Percentiles rank a stretch among this genome's conserved stretches.
Conservation (phyloP, 1,140 invertebrate genomes). For the Nautilus pompilius region DNA sequence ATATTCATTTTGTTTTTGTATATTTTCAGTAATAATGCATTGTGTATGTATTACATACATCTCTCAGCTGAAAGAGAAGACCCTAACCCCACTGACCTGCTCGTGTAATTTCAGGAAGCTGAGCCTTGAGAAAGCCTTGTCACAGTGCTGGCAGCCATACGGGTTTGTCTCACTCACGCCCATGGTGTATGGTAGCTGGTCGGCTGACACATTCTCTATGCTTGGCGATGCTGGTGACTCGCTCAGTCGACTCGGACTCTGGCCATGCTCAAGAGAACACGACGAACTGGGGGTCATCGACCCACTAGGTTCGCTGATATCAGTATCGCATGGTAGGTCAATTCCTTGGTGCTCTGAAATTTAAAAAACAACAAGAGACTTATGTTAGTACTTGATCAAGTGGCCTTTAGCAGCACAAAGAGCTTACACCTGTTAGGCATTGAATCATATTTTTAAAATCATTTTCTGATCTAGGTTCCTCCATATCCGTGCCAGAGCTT, state of each 20-base stretch:
- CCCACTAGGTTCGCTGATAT: constrained; percentile 7
- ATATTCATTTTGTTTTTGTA: no score
- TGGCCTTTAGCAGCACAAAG: no score
- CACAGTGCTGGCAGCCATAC: constrained; percentile 86
- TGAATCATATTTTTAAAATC: no score
- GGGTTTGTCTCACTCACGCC: constrained; percentile 73
- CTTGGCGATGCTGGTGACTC: constrained; percentile 16
- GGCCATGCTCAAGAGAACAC: constrained; percentile 8
- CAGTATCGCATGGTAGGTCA: constrained; percentile 5
- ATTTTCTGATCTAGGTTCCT: no score
- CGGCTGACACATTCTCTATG: constrained; percentile 24
- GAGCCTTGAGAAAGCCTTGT: constrained; percentile 82
- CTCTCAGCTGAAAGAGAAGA: no score
- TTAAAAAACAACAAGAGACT: neutral
- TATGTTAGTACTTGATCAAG: no score
- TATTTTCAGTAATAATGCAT: no score
- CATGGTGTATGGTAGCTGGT: constrained; percentile 64
- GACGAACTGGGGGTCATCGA: constrained; percentile 21
- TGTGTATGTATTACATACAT: no score
- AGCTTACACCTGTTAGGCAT: no score
- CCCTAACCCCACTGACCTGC: constrained; percentile 79
- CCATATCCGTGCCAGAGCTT: no score
- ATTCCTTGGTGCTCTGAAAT: constrained; percentile 4
- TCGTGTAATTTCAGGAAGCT: constrained; percentile 89
- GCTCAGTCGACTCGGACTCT: neutral